Conservation (phyloP, 2,113 vertebrate species). For the Clupea harengus region DNA sequence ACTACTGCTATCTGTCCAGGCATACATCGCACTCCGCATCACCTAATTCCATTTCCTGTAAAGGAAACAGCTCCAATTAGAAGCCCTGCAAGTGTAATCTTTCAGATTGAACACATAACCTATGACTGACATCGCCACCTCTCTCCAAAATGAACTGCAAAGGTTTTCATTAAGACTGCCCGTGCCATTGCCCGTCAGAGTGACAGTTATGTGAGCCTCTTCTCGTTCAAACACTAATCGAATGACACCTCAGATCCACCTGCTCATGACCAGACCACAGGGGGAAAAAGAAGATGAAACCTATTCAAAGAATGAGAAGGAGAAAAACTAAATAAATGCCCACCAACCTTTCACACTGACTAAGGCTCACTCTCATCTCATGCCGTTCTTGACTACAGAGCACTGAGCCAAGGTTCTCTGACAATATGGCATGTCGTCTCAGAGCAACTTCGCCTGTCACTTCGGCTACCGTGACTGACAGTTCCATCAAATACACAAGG, state of each 20-base stretch:
- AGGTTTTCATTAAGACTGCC: neutral
- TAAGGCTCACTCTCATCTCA: neutral
- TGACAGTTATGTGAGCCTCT: neutral
- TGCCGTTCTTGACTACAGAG: neutral
- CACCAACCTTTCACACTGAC: neutral
- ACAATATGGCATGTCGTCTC: neutral
- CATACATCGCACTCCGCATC: neutral
- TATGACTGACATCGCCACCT: neutral
- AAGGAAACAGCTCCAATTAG: neutral
- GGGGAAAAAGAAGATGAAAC: neutral
- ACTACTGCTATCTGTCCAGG: neutral
- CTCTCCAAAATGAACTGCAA: neutral
- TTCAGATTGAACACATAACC: slow-evolving; percentile 1
- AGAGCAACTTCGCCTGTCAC: neutral
- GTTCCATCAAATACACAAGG: neutral
- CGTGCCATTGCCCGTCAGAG: neutral
- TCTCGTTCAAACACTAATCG: neutral
- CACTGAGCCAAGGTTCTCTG: neutral
- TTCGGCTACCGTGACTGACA: slow-evolving; percentile 22
- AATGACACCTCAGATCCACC: slow-evolving; percentile 2
- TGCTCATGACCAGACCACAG: neutral
- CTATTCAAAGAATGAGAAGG: neutral
- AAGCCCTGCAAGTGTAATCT: neutral
- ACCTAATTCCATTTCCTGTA: neutral
- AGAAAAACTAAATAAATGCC: neutral